A percentile compares a stretch with the other conserved stretches of the same genome.
Conservation (phyloP, 2,797 vertebrate species). For the Protosalanx chinensis region DNA sequence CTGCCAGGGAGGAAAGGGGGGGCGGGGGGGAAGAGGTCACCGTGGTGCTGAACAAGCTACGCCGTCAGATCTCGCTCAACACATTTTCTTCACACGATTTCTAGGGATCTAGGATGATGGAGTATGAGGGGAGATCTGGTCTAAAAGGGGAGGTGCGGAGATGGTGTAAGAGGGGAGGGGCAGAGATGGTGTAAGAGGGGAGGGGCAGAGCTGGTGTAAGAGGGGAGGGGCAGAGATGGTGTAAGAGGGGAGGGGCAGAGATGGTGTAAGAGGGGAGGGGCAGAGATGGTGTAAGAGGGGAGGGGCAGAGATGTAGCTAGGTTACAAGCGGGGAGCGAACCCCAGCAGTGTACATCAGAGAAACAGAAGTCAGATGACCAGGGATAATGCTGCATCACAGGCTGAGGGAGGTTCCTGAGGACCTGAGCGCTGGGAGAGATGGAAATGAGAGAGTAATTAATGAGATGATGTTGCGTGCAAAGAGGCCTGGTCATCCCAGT, state of each 20-base stretch:
- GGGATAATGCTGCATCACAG: neutral
- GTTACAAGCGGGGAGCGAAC: too few relatives aligned
- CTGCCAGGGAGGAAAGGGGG: too few relatives aligned
- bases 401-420: conserved; percentile 26
- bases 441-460: conserved; percentile 65
- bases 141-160: too few relatives aligned
- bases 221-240: neutral
- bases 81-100: conserved; percentile 16
- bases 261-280: neutral
- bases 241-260: conserved; percentile 29
- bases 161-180: too few relatives aligned
- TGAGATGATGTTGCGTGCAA: conserved; percentile 48
- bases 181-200: too few relatives aligned
- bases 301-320: neutral
- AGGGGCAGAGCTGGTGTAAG: too few relatives aligned
- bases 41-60: conserved; percentile 6
- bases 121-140: conserved; percentile 28
- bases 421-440: conserved; percentile 36
- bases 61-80: conserved; percentile 17
- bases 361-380: neutral
- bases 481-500: conserved; percentile 42
- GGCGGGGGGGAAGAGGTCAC: neutral
- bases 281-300: neutral
- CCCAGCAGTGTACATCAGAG: too few relatives aligned
- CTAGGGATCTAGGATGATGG: neutral